A percentile compares a stretch with the other conserved stretches of the same genome.
Evolutionary conservation across 2,888 invertebrate species (phyloP).

Genomic region (Hirtodrosophila cameraria): DNA sequence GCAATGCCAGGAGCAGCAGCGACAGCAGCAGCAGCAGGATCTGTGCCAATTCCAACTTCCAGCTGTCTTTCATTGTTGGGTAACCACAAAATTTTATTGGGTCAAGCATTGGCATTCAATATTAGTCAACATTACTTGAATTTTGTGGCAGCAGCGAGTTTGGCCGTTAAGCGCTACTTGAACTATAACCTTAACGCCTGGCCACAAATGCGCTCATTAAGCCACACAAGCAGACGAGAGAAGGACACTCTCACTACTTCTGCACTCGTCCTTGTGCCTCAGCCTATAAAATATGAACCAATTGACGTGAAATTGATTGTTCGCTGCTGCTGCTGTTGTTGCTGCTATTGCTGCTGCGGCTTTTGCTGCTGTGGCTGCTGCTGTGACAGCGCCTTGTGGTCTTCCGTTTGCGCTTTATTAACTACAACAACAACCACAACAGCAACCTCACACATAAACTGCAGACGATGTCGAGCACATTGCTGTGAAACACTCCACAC

Average conservation of each 20-base stretch:
- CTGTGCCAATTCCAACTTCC: not conserved
- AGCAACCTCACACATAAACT: conserved; percentile 58
- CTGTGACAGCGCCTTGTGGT: conserved; percentile 54
- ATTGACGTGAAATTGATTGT: conserved; percentile 81
- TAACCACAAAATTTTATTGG: conserved; percentile 46
- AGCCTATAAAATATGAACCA: conserved; percentile 74
- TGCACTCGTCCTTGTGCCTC: conserved; percentile 1
- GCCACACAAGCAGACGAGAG: conserved; percentile 21
- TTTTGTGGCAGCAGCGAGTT: conserved; percentile 18
- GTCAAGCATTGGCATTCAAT: conserved; percentile 55
- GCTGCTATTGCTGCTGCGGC: not conserved
- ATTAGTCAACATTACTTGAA: conserved; percentile 24
- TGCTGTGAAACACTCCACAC: conserved; percentile 5
- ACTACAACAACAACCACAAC: conserved; percentile 66
- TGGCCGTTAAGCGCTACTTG: conserved; percentile 34
- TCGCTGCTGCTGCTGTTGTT: conserved; percentile 16
- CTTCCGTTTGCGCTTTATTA: conserved; percentile 67
- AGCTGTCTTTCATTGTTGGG: conserved; percentile 6
- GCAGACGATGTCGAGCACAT: conserved; percentile 45
- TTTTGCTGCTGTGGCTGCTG: conserved; percentile 7
- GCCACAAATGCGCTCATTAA: conserved; percentile 52
- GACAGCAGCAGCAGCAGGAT: too few relatives aligned
- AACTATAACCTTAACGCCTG: conserved; percentile 60
- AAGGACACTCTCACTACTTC: too few relatives aligned
- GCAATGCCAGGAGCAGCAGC: conserved; percentile 5